Evolutionary conservation across 2,113 vertebrate species (phyloP).

Genomic region (Sphaerodactylus townsendi): DNA sequence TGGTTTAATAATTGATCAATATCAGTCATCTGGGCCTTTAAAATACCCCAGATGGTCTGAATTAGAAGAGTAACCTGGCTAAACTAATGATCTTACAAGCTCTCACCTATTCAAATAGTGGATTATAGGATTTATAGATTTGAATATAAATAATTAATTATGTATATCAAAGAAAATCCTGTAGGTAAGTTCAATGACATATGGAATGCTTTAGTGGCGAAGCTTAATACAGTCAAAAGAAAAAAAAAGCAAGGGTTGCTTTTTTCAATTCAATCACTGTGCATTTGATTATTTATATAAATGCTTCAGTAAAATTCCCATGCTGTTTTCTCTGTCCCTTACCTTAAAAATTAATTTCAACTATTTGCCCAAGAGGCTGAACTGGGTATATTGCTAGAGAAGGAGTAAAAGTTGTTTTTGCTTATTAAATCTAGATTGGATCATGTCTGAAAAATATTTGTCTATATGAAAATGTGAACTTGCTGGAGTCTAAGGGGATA

Average conservation of each 20-base stretch:
- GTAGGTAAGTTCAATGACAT: too few relatives aligned
- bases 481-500: conserved; percentile 34
- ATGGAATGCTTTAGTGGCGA: too few relatives aligned
- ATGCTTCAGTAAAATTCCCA: too few relatives aligned
- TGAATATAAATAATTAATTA: too few relatives aligned
- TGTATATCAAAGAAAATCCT: too few relatives aligned
- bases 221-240: neutral
- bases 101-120: too few relatives aligned
- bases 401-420: conserved; percentile 50
- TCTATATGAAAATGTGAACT: conserved; percentile 13
- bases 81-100: neutral
- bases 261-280: neutral
- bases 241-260: neutral
- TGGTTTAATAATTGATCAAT: neutral
- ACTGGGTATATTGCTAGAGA: conserved; percentile 40
- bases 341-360: too few relatives aligned
- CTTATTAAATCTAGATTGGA: conserved; percentile 44
- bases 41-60: neutral
- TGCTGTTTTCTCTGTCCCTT: too few relatives aligned
- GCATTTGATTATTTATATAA: conserved; percentile 12
- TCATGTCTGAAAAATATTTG: conserved; percentile 25
- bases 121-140: too few relatives aligned
- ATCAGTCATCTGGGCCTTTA: neutral
- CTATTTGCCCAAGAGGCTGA: conserved; percentile 35
- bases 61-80: neutral